Base-by-base conservation (phyloP, 1,140 invertebrate species). In the Tachypleus tridentatus region DNA sequence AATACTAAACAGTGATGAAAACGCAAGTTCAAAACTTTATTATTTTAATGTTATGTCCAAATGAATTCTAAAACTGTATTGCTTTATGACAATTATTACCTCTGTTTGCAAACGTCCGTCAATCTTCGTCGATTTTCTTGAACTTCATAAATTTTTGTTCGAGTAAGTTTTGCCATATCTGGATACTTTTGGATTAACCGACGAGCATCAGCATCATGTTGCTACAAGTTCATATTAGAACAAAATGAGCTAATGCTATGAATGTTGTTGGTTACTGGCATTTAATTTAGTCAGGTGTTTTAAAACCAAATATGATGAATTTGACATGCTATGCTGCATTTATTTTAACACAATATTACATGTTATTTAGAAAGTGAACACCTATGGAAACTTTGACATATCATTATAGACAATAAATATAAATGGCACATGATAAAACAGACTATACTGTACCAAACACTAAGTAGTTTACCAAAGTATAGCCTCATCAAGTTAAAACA, bases 61-160 rank as follows among this genome's bases (percentile, higher is more conserved):
- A 29, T 29, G 0, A 29, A 29, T 29, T 29, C 29, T 29, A 29
- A 29, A 29, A 29, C 29, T 29, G 29, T 29, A 29, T 29, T 29
- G 29, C 29, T 29, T 29, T 29, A 29, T 29, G 29, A 29, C 29
- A 29, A 9, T 47, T n/a, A 47, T 61, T 61, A 61, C 56, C 63
- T 67, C 61, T 79, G 80, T 29, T 66, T 79, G 4, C 85, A 85
- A 0, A 87, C 75, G 64, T 84, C 79, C 68, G 86, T 83, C 51
- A 93, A 76, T 52, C 85, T 81, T 49, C 82, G 76, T 89, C 90
- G 92, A 29, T 85, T 85, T 4, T 83, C 80, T 71, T 87, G 83
- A 51, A 70, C 71, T 59, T 85, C 82, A 1, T 81, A 77, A 7
- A 92, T 72, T 73, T 87, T 88, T 1, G 73, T 77, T 54, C 83